Evolutionary conservation across 2,888 invertebrate genomes (phyloP).

Genomic region (Eupsilia transversa): DNA sequence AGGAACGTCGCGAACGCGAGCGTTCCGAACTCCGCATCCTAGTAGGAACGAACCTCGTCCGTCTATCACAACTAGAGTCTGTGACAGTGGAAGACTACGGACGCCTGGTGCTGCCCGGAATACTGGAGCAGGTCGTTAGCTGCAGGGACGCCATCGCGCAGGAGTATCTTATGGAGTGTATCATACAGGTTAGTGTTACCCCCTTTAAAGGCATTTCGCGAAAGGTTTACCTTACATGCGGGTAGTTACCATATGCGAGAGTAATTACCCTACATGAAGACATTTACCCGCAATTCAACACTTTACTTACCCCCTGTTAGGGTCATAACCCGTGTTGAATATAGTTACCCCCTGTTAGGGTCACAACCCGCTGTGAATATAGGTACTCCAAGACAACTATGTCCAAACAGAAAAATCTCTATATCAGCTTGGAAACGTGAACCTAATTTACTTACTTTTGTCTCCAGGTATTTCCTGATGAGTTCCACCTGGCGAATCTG

Average conservation of each 20-base stretch:
- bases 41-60: constrained; percentile 99
- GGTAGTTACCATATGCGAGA: background rate
- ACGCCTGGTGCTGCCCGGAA: constrained; percentile 97
- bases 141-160: constrained; percentile 99
- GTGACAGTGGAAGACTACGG: constrained; percentile 98
- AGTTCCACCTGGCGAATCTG: constrained; percentile 98
- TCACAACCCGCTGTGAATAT: background rate
- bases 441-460: background rate
- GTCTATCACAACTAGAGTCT: constrained; percentile 98
- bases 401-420: background rate
- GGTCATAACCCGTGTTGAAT: no score
- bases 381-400: background rate
- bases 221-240: background rate
- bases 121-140: constrained; percentile 99
- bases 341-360: background rate
- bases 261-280: background rate
- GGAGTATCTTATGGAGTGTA: constrained; percentile 99
- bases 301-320: background rate
- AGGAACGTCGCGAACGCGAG: constrained; percentile 96
- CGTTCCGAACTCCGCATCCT: constrained; percentile 98
- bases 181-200: constrained; percentile 95
- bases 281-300: background rate
- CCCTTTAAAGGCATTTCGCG: background rate
- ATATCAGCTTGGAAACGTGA: background rate
- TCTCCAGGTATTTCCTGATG: constrained; percentile 98